Percentiles rank a stretch among this genome's conserved stretches.
phyloP scores from a whole-genome alignment of 2,888 invertebrate genomes.

The Ischnus inquisitorius region DNA sequence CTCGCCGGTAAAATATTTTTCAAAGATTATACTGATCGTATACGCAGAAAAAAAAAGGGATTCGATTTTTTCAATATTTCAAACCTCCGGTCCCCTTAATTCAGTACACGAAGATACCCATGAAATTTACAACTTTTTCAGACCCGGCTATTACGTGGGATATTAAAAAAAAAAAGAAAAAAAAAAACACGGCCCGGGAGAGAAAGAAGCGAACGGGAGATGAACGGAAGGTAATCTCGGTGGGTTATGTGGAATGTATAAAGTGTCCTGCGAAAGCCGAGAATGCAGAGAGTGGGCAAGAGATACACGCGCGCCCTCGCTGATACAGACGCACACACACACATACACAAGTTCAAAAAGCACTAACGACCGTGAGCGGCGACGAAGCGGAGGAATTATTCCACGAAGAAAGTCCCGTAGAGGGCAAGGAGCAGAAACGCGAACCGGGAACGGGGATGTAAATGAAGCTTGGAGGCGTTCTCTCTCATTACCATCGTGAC shows the following conservation, averaged over 20 bases:
- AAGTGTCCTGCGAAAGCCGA: background rate
- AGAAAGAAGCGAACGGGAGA: background rate
- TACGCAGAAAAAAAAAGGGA: no score
- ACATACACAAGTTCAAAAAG: slow-evolving; percentile 56
- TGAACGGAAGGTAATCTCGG: slow-evolving; percentile 56
- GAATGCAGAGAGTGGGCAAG: slow-evolving; percentile 48
- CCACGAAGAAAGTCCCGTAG: slow-evolving; percentile 56
- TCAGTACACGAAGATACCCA: slow-evolving; percentile 11
- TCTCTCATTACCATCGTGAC: slow-evolving; percentile 75
- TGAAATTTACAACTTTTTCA: slow-evolving; percentile 20
- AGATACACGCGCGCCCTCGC: slow-evolving; percentile 25
- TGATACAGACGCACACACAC: background rate
- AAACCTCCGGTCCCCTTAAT: no score
- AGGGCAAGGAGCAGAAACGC: slow-evolving; percentile 33
- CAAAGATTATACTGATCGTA: no score
- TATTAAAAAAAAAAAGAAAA: slow-evolving; percentile 18
- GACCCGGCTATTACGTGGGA: slow-evolving; percentile 9
- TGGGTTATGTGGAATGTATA: slow-evolving; percentile 27
- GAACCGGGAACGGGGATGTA: slow-evolving; percentile 62
- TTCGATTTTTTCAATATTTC: no score
- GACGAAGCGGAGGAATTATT: slow-evolving; percentile 58
- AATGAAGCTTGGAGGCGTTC: slow-evolving; percentile 72
- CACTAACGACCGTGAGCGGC: slow-evolving; percentile 67
- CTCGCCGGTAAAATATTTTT: no score
- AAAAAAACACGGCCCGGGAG: background rate